Evolutionary conservation across 2,113 vertebrate genomes (phyloP).

Genomic region (Cettia cetti): DNA sequence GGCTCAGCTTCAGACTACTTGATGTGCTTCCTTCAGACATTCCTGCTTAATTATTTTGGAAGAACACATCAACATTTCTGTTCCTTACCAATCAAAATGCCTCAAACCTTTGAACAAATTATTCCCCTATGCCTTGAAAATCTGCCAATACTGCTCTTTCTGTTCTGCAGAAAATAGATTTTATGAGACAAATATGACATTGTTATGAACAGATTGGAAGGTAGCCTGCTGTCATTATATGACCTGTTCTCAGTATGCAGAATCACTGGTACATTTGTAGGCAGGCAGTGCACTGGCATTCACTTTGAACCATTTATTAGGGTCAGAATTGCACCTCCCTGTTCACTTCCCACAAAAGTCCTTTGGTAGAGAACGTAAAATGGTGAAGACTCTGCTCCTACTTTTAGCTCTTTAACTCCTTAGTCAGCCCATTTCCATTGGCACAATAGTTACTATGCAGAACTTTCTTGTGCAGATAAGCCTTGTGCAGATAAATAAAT

Average conservation of each 20-base stretch:
- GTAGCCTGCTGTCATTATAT: not conserved
- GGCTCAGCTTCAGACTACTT: not conserved
- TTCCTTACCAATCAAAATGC: not conserved
- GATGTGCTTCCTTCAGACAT: not conserved
- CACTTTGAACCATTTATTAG: not conserved
- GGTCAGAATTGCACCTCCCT: not conserved
- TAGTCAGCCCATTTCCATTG: not conserved
- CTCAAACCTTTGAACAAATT: not conserved
- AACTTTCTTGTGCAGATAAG: not conserved
- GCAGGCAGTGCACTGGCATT: not conserved
- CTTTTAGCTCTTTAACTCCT: not conserved
- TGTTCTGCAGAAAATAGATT: not conserved
- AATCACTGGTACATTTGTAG: not conserved
- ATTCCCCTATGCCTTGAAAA: not conserved
- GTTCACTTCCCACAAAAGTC: not conserved
- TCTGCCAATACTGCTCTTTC: not conserved
- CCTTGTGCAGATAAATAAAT: not conserved
- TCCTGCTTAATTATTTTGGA: slow-evolving; percentile 12
- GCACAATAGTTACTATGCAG: not conserved
- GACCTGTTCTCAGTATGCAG: not conserved
- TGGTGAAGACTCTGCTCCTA: not conserved
- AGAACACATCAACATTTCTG: not conserved
- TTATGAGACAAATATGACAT: not conserved
- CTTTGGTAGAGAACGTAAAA: not conserved
- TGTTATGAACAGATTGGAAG: not conserved